Conservation (phyloP, 2,888 invertebrate genomes). For the Drosophila neonasuta region DNA sequence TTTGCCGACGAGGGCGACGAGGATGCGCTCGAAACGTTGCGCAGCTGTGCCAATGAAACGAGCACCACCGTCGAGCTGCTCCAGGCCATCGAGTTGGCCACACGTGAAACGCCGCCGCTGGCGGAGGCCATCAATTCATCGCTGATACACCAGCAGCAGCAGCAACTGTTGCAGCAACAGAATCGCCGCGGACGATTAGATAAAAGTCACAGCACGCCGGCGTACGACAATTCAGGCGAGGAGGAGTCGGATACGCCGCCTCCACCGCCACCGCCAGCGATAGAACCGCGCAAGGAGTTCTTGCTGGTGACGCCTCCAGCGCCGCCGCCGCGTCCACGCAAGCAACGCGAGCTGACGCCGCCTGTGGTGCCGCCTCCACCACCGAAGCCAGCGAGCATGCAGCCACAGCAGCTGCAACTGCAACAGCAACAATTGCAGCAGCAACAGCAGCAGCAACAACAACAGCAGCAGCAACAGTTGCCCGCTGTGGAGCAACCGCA, state of each 20-base stretch:
- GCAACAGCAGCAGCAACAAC: slow-evolving; percentile 77
- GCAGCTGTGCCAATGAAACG: slow-evolving; percentile 57
- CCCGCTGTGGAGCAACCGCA: slow-evolving; percentile 43
- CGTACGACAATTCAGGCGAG: slow-evolving; percentile 86
- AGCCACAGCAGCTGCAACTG: slow-evolving; percentile 20
- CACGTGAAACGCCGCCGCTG: slow-evolving; percentile 55
- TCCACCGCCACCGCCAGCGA: slow-evolving; percentile 80
- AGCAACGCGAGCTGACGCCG: slow-evolving; percentile 75
- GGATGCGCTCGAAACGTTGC: slow-evolving; percentile 67
- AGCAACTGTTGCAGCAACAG: slow-evolving; percentile 11
- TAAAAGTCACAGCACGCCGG: slow-evolving; percentile 92
- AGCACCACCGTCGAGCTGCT: slow-evolving; percentile 47
- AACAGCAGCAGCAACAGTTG: slow-evolving; percentile 56
- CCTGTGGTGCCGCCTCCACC: slow-evolving; percentile 83
- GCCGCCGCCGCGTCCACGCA: slow-evolving; percentile 82
- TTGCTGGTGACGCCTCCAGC: slow-evolving; percentile 81
- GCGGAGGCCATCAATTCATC: slow-evolving; percentile 79
- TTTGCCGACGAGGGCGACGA: slow-evolving; percentile 81
- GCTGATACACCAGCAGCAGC: slow-evolving; percentile 49
- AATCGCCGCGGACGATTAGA: slow-evolving; percentile 85
- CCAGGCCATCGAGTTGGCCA: slow-evolving; percentile 59
- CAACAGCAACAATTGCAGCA: neutral
- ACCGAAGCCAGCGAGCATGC: slow-evolving; percentile 80
- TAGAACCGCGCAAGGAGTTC: slow-evolving; percentile 82
- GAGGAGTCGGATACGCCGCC: slow-evolving; percentile 82